Evolutionary conservation across 2,113 vertebrate genomes (phyloP).

Genomic region (Lichenostomus cassidix): DNA sequence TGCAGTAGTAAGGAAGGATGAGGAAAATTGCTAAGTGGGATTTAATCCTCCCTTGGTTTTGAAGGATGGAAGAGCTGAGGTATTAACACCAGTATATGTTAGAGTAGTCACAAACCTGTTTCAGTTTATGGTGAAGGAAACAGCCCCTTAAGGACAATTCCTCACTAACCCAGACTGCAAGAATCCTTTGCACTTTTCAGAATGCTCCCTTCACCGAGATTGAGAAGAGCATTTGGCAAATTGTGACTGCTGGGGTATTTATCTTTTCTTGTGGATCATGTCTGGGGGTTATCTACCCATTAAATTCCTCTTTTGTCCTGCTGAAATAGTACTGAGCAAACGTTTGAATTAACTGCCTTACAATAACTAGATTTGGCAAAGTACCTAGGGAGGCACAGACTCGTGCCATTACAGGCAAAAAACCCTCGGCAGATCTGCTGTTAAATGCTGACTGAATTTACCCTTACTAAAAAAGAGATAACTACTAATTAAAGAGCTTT

Average conservation of each 20-base stretch:
- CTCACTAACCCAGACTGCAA: neutral
- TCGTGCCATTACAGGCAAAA: neutral
- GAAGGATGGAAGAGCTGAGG: neutral
- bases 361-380: neutral
- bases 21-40: neutral
- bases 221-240: neutral
- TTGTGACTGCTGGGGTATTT: neutral
- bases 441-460: neutral
- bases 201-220: neutral
- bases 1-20: neutral
- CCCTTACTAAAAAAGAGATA: neutral
- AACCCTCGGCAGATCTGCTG: fast-evolving
- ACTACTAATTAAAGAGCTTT: neutral
- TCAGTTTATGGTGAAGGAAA: neutral
- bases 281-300: neutral
- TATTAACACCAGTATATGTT: neutral
- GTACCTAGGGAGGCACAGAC: neutral
- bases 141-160: neutral
- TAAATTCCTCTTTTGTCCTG: neutral
- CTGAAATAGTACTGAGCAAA: neutral
- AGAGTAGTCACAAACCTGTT: neutral
- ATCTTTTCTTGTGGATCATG: neutral
- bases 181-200: neutral
- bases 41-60: neutral
- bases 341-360: neutral